Percentiles rank a stretch among this genome's conserved stretches.
Evolutionary conservation across 2,888 invertebrate species (phyloP).

Genomic region (Heliconius erato): DNA sequence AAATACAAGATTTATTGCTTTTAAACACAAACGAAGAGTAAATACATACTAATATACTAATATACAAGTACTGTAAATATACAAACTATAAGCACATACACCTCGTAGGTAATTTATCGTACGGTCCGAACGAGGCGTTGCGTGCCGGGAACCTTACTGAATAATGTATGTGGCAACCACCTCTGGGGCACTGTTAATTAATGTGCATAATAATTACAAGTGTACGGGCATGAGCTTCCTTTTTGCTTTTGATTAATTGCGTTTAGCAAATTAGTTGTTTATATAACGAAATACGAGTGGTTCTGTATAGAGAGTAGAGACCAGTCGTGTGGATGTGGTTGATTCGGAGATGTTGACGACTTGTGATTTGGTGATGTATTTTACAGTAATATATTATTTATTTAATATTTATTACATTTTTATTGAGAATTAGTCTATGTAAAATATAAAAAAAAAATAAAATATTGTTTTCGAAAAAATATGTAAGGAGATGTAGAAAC

Average conservation of each 20-base stretch:
- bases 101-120: slow-evolving; percentile 49
- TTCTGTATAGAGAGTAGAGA: slow-evolving; percentile 27
- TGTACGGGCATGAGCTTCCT: slow-evolving; percentile 83
- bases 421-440: no score
- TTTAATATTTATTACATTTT: no score
- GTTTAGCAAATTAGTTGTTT: slow-evolving; percentile 75
- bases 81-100: slow-evolving; percentile 24
- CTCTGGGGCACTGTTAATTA: slow-evolving; percentile 76
- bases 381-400: no score
- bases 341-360: neutral
- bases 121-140: slow-evolving; percentile 61
- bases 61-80: slow-evolving; percentile 26
- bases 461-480: neutral
- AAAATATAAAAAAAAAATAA: no score
- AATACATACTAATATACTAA: slow-evolving; percentile 14
- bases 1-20: slow-evolving; percentile 8
- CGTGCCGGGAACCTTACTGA: slow-evolving; percentile 71
- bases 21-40: slow-evolving; percentile 8
- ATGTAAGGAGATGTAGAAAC: neutral
- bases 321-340: slow-evolving; percentile 13
- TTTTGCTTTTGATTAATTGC: slow-evolving; percentile 84
- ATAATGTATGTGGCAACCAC: slow-evolving; percentile 75
- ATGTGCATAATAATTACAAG: slow-evolving; percentile 85
- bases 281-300: slow-evolving; percentile 60
- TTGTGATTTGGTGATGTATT: neutral